Evolutionary conservation across 1,140 invertebrate species (phyloP).

Genomic region (Musca domestica): DNA sequence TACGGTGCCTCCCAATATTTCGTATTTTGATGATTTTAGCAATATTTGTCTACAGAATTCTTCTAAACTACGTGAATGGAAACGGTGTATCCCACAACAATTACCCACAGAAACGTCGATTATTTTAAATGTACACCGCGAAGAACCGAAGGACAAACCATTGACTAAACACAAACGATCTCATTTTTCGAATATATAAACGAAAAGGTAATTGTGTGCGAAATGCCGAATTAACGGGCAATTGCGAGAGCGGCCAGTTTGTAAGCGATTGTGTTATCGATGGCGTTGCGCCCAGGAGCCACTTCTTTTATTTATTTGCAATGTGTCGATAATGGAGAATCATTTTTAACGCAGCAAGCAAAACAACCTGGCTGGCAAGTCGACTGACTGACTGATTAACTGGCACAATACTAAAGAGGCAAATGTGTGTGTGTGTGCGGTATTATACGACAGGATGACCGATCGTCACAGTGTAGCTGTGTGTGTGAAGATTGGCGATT

Average conservation of each 20-base stretch:
- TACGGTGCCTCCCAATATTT: no score
- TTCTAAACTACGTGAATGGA: no score
- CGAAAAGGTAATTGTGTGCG: constrained; percentile 15
- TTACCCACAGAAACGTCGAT: no score
- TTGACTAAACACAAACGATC: neutral
- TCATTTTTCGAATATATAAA: neutral
- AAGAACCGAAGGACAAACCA: neutral
- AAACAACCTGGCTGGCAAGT: neutral
- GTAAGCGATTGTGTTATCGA: constrained; percentile 52
- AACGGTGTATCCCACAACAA: neutral
- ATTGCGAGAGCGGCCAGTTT: constrained; percentile 18
- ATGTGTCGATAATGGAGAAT: constrained; percentile 18
- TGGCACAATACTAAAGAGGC: neutral
- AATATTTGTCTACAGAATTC: no score
- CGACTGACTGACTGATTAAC: neutral
- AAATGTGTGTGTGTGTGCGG: no score
- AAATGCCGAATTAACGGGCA: constrained; percentile 22
- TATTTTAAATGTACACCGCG: neutral
- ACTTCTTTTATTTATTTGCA: constrained; percentile 21
- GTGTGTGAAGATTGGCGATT: constrained; percentile 29
- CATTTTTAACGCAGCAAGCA: constrained; percentile 16
- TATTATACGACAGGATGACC: no score
- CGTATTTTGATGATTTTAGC: no score
- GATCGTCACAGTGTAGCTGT: no score
- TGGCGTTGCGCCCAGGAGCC: constrained; percentile 39